phyloP scores from a whole-genome alignment of 1,140 invertebrate species.

The Meteorus sp. region DNA sequence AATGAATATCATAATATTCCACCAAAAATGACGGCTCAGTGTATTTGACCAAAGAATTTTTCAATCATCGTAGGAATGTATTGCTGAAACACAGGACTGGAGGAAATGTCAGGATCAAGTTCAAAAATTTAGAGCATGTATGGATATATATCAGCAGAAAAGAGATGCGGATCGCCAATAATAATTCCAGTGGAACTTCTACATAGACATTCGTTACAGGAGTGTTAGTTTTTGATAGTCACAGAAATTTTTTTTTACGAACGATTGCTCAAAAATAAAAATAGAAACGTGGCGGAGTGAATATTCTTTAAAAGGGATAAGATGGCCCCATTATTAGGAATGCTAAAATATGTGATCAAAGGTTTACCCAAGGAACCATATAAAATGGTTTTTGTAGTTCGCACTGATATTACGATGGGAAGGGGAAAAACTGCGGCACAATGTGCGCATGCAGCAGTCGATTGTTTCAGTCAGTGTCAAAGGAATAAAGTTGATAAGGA shows the following conservation, averaged over 20 bases:
- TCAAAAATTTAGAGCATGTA: constrained; percentile 77
- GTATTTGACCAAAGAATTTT: constrained; percentile 7
- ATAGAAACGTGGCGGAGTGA: too few species aligned
- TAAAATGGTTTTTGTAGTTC: constrained; percentile 77
- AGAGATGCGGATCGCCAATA: constrained; percentile 37
- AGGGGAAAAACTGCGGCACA: constrained; percentile 83
- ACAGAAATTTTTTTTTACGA: too few species aligned
- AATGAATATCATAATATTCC: not conserved
- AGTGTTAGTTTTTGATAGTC: too few species aligned
- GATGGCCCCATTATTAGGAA: constrained; percentile 31
- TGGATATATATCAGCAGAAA: constrained; percentile 62
- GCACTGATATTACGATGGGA: constrained; percentile 77
- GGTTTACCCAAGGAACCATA: constrained; percentile 32
- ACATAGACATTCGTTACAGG: too few species aligned
- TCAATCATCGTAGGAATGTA: constrained; percentile 71
- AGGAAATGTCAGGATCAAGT: constrained; percentile 84
- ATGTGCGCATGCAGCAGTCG: constrained; percentile 77
- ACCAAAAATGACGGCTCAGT: not conserved
- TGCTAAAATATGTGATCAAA: constrained; percentile 33
- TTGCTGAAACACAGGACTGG: constrained; percentile 86
- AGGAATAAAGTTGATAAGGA: constrained; percentile 47
- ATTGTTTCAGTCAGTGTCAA: constrained; percentile 64
- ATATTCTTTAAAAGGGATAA: too few species aligned
- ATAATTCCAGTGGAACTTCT: not conserved
- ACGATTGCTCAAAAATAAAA: too few species aligned